These are phyloP conservation scores for Phorcus lineatus DNA, from an alignment of 2,888 invertebrate genomes.

Conservation along the genomic window DNA sequence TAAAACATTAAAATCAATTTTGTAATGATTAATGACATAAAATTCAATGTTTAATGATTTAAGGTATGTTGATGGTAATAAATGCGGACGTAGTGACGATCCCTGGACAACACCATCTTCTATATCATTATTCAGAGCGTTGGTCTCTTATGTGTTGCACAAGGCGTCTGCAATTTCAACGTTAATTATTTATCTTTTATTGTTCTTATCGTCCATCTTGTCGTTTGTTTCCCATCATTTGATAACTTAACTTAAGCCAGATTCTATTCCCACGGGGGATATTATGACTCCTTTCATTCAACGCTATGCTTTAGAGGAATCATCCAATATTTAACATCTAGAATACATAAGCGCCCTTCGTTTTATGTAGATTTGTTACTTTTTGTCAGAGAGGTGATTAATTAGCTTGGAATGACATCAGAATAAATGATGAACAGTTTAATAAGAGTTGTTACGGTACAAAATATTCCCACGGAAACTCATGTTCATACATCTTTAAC, in stretches of 20 bases:
- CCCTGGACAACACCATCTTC: too few relatives aligned
- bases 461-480: too few relatives aligned
- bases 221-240: neutral
- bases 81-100: too few relatives aligned
- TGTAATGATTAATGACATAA: too few relatives aligned
- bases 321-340: neutral
- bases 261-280: neutral
- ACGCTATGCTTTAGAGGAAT: neutral
- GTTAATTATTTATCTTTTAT: neutral
- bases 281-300: neutral
- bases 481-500: too few relatives aligned
- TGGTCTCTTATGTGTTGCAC: too few relatives aligned
- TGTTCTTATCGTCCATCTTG: neutral
- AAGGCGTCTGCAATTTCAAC: too few relatives aligned
- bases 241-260: neutral
- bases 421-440: neutral
- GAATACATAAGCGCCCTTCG: neutral
- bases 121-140: too few relatives aligned
- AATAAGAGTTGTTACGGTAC: neutral
- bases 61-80: too few relatives aligned
- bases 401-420: neutral
- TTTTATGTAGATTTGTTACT: constrained; percentile 1
- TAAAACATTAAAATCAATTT: too few relatives aligned
- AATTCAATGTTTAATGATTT: too few relatives aligned
- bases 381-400: neutral